Percentiles rank a stretch among this genome's conserved stretches.
phyloP scores from a whole-genome alignment of 2,113 vertebrate genomes.

The Equus przewalskii region DNA sequence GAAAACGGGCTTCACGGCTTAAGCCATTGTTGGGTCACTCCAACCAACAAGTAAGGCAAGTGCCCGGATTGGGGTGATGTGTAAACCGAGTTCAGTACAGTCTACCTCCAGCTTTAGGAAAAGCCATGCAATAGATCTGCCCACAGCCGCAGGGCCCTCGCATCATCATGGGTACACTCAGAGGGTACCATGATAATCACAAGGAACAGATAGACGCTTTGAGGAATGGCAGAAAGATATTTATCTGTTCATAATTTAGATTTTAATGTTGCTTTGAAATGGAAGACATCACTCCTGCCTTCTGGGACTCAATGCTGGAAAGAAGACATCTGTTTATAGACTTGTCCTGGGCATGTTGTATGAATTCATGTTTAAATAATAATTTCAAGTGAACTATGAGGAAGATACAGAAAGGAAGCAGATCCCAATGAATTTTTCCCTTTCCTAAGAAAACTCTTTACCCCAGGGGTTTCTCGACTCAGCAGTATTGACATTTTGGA shows the following conservation, averaged over 20 bases:
- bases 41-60: neutral
- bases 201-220: conserved; percentile 32
- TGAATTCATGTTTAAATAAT: conserved; percentile 64
- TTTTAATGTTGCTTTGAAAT: conserved; percentile 69
- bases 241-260: conserved; percentile 70
- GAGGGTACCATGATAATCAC: neutral
- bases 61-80: neutral
- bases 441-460: neutral
- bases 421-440: neutral
- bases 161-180: neutral
- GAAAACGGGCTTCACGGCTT: neutral
- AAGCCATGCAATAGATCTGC: neutral
- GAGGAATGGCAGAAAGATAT: neutral
- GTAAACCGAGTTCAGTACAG: neutral
- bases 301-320: conserved; percentile 61
- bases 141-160: neutral
- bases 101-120: neutral
- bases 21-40: neutral
- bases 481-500: neutral
- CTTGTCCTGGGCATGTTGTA: neutral
- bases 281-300: conserved; percentile 55
- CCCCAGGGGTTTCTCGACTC: neutral
- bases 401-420: neutral
- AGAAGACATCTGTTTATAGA: conserved; percentile 70
- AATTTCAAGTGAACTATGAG: conserved; percentile 4